Conservation (phyloP, 2,888 invertebrate genomes). For the Microdon myrmicae region DNA sequence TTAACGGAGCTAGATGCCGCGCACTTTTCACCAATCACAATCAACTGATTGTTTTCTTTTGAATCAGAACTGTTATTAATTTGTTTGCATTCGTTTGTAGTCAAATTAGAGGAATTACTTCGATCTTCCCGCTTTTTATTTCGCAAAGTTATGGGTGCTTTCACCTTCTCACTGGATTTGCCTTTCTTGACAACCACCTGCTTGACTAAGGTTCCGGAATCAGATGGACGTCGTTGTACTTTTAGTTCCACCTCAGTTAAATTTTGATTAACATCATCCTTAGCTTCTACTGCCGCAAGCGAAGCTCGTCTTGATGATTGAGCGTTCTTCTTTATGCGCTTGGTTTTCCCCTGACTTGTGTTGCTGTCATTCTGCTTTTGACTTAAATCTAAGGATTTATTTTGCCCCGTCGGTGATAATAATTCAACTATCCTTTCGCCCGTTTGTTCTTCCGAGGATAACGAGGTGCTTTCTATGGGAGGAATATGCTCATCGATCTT, state of each 20-base stretch:
- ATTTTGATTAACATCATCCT: slow-evolving; percentile 25
- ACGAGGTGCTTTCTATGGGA: not conserved
- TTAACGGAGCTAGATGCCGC: too few relatives aligned
- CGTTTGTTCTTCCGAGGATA: not conserved
- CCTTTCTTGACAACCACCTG: slow-evolving; percentile 53
- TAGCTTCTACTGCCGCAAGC: slow-evolving; percentile 61
- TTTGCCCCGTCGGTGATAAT: too few relatives aligned
- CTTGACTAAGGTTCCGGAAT: slow-evolving; percentile 61
- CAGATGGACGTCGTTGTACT: slow-evolving; percentile 61
- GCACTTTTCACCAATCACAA: too few relatives aligned
- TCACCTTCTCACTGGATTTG: slow-evolving; percentile 4
- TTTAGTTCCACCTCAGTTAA: slow-evolving; percentile 25
- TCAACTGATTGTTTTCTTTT: too few relatives aligned
- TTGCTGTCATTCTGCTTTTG: not conserved
- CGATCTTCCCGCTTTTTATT: slow-evolving; percentile 56
- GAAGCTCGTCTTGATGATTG: slow-evolving; percentile 61
- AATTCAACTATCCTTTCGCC: slow-evolving; percentile 10
- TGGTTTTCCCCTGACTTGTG: slow-evolving; percentile 55
- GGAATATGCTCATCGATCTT: not conserved
- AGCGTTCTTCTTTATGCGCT: slow-evolving; percentile 37
- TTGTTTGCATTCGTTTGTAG: too few relatives aligned
- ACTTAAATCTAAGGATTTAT: too few relatives aligned
- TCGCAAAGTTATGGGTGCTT: slow-evolving; percentile 50
- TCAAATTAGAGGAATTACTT: too few relatives aligned
- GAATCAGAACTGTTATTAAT: too few relatives aligned